These are phyloP conservation scores for Amblyteles armatorius DNA, from an alignment of 2,888 invertebrate genomes.

Conservation along the genomic window DNA sequence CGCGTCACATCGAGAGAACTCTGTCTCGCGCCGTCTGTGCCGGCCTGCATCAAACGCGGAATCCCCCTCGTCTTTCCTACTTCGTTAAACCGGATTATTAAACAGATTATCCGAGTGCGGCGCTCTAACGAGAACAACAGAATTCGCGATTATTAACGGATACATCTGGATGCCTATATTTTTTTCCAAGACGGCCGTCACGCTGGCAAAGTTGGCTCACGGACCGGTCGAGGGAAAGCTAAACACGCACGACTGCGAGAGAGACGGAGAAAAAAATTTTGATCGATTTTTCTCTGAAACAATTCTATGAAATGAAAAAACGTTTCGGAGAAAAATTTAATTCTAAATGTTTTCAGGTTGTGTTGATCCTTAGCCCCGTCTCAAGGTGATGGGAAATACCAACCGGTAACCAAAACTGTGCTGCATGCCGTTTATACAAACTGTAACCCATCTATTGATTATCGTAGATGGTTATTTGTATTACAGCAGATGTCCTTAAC, in stretches of 20 bases:
- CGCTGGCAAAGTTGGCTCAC: background rate
- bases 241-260: too few species aligned
- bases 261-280: too few species aligned
- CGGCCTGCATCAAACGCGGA: background rate
- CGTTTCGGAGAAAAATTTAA: too few species aligned
- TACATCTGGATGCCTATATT: background rate
- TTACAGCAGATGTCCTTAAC: too few species aligned
- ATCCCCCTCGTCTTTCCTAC: background rate
- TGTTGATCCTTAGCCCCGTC: too few species aligned
- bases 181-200: background rate
- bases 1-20: slow-evolving; percentile 13
- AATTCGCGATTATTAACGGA: background rate
- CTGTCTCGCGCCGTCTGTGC: background rate
- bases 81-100: background rate
- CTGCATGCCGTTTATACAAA: too few species aligned
- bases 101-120: background rate
- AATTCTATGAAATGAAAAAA: slow-evolving; percentile 41
- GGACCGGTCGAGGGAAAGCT: background rate
- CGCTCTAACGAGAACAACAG: background rate
- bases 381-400: too few species aligned
- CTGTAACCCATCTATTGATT: too few species aligned
- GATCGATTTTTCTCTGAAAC: slow-evolving; percentile 15
- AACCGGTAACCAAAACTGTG: too few species aligned
- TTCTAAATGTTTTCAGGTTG: too few species aligned
- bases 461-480: too few species aligned